Evolutionary conservation across 2,113 vertebrate genomes (phyloP).

Genomic region (Pantherophis guttatus): DNA sequence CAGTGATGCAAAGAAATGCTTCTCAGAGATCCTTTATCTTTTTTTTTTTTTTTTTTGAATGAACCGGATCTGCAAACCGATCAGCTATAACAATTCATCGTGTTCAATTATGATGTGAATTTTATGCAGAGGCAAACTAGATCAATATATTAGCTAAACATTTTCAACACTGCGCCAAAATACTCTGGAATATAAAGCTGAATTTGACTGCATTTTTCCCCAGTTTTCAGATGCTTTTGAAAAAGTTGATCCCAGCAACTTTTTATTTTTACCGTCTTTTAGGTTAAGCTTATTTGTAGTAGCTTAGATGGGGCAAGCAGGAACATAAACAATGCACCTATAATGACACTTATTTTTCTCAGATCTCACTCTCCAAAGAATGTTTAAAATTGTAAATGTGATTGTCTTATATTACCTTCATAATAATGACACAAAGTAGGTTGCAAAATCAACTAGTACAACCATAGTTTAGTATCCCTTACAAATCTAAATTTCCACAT

Average conservation of each 20-base stretch:
- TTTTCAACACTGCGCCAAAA: not conserved
- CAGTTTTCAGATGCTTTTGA: not conserved
- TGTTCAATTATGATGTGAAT: not conserved
- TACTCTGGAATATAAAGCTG: not conserved
- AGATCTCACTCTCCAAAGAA: not conserved
- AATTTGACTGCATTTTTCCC: not conserved
- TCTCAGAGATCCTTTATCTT: not conserved
- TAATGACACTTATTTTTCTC: not conserved
- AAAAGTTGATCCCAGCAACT: not conserved
- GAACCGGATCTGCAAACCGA: not conserved
- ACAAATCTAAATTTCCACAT: not conserved
- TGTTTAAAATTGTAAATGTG: not conserved
- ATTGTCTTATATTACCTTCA: not conserved
- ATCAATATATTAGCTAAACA: not conserved
- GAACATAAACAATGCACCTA: not conserved
- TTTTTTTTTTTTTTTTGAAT: not conserved
- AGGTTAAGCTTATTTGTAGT: not conserved
- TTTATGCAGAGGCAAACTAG: not conserved
- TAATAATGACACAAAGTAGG: not conserved
- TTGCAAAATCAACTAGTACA: not conserved
- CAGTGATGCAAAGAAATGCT: not conserved
- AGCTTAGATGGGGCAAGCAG: not conserved
- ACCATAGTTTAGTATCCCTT: not conserved
- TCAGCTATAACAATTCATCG: not conserved
- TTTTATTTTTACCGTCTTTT: not conserved